phyloP scores from a whole-genome alignment of 1,140 invertebrate genomes.

The Brachystomella parvula region DNA sequence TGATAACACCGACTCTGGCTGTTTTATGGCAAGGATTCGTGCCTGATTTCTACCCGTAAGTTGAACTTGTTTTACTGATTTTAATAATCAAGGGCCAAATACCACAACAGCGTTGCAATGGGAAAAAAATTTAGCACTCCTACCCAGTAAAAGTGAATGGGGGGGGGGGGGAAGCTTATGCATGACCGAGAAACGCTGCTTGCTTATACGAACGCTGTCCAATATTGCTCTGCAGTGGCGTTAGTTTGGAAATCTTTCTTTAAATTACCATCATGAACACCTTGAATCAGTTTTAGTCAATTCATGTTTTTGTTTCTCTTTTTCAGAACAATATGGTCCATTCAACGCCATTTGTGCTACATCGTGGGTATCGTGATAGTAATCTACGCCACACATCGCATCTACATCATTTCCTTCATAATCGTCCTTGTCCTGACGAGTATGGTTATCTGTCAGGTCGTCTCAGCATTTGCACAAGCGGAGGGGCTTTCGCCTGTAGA shows the following conservation, averaged over 20 bases:
- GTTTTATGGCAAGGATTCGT: slow-evolving; percentile 34
- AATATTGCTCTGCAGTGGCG: too few relatives aligned
- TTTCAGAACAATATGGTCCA: slow-evolving; percentile 27
- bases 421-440: slow-evolving; percentile 25
- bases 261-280: not conserved
- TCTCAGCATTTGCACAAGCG: slow-evolving; percentile 8
- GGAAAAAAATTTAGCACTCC: too few relatives aligned
- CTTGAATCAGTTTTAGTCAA: not conserved
- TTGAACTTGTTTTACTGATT: too few relatives aligned
- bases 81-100: not conserved
- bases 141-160: too few relatives aligned
- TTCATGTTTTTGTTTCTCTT: too few relatives aligned
- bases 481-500: not conserved
- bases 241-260: not conserved
- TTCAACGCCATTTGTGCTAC: slow-evolving; percentile 32
- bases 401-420: slow-evolving; percentile 30
- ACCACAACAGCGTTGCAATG: not conserved
- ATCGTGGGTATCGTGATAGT: slow-evolving; percentile 20
- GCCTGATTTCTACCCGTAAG: slow-evolving; percentile 30
- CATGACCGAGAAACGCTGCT: too few relatives aligned
- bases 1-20: slow-evolving; percentile 26
- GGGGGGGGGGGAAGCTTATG: too few relatives aligned
- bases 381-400: slow-evolving; percentile 26
- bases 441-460: slow-evolving; percentile 19
- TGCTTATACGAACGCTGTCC: too few relatives aligned